Conservation (phyloP, 2,888 invertebrate species). For the Isoperla grammatica region DNA sequence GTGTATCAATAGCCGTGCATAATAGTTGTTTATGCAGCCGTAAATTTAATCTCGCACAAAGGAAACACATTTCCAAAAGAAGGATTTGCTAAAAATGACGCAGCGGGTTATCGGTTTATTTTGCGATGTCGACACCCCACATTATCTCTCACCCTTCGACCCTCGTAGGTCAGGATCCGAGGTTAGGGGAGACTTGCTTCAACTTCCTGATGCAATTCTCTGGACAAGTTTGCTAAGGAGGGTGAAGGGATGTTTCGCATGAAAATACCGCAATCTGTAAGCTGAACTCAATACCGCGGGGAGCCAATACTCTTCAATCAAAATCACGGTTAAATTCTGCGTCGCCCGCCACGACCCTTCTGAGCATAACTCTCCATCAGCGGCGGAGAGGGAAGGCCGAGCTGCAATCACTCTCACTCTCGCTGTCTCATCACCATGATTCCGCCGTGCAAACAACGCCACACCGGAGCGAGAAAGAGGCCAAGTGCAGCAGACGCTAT, state of each 20-base stretch:
- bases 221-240: not conserved
- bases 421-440: slow-evolving; percentile 7
- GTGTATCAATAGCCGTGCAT: too few relatives aligned
- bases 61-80: too few relatives aligned
- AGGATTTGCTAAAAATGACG: too few relatives aligned
- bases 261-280: slow-evolving; percentile 7
- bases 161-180: slow-evolving; percentile 14
- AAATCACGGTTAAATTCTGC: not conserved
- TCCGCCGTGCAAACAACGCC: not conserved
- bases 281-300: slow-evolving; percentile 1
- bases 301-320: not conserved
- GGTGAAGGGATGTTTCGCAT: not conserved
- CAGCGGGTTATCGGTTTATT: too few relatives aligned
- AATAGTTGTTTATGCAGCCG: too few relatives aligned
- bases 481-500: slow-evolving; percentile 8
- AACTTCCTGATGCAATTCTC: slow-evolving; percentile 4
- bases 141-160: not conserved
- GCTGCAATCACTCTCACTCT: slow-evolving; percentile 12
- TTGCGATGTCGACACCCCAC: too few relatives aligned
- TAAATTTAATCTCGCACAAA: too few relatives aligned
- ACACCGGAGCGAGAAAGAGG: slow-evolving; percentile 13
- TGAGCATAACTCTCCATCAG: slow-evolving; percentile 1
- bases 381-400: slow-evolving; percentile 8
- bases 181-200: slow-evolving; percentile 14
- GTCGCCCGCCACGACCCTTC: not conserved